Conservation (phyloP, 2,888 invertebrate genomes). For the Drosophila formosana region DNA sequence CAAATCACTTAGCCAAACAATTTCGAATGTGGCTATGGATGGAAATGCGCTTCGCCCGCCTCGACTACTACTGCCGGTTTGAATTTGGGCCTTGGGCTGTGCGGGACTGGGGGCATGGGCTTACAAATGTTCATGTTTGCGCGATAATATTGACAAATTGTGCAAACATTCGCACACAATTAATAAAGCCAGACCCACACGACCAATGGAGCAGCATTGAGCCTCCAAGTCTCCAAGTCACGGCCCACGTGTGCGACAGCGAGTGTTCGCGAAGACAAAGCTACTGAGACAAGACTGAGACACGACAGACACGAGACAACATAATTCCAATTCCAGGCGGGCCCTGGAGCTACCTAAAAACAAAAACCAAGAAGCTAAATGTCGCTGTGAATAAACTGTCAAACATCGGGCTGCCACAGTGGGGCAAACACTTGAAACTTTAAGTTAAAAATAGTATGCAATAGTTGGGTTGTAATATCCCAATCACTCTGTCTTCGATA, state of each 20-base stretch:
- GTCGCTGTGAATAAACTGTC: constrained; percentile 45
- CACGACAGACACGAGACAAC: constrained; percentile 67
- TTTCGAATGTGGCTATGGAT: constrained; percentile 35
- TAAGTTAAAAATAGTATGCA: too few species aligned
- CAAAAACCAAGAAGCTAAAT: constrained; percentile 46
- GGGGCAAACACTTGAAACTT: neutral
- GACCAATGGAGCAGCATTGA: constrained; percentile 2
- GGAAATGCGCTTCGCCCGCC: constrained; percentile 2
- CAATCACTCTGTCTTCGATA: too few species aligned
- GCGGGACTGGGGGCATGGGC: constrained; percentile 15
- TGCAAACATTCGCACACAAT: constrained; percentile 81
- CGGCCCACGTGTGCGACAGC: constrained; percentile 52
- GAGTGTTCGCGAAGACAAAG: constrained; percentile 52
- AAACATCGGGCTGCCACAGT: constrained; percentile 32
- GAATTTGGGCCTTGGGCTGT: constrained; percentile 5
- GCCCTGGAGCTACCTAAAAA: constrained; percentile 53
- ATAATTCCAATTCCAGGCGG: constrained; percentile 67
- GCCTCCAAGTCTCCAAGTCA: constrained; percentile 14
- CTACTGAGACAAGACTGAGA: constrained; percentile 39
- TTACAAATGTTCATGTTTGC: constrained; percentile 73
- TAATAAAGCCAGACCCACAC: constrained; percentile 69
- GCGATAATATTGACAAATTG: constrained; percentile 82
- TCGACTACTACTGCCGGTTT: constrained; percentile 3
- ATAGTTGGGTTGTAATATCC: too few species aligned
- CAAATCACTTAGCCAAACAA: constrained; percentile 74